Percentiles rank a stretch among this genome's conserved stretches.
These are phyloP conservation scores for Ellobius talpinus DNA, from an alignment of 2,113 vertebrate species.

Conservation along the genomic window DNA sequence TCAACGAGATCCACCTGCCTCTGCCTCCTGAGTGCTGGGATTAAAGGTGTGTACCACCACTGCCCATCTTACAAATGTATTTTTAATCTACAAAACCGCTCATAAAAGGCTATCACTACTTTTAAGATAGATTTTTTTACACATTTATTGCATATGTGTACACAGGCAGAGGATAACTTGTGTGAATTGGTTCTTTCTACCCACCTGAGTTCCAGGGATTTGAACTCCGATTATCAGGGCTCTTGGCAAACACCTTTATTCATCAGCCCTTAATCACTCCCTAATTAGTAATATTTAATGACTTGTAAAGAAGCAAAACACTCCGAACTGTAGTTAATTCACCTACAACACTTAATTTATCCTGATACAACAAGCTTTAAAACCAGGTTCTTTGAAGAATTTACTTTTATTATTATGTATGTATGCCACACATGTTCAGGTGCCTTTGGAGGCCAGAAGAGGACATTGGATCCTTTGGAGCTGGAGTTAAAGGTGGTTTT, in stretches of 20 bases:
- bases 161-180: not conserved
- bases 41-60: not conserved
- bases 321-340: not conserved
- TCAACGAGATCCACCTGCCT: not conserved
- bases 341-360: constrained; percentile 9
- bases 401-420: not conserved
- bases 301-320: not conserved
- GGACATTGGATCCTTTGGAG: not conserved
- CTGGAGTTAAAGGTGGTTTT: not conserved
- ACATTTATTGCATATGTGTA: too few species aligned
- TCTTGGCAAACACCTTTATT: not conserved
- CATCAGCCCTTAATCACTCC: not conserved
- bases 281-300: constrained; percentile 40
- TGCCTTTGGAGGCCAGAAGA: not conserved
- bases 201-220: not conserved
- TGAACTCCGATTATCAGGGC: not conserved
- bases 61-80: not conserved
- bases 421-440: not conserved
- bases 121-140: not conserved
- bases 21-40: not conserved
- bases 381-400: constrained; percentile 5
- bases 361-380: not conserved
- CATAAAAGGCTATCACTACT: not conserved
- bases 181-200: not conserved
- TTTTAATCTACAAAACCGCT: not conserved